Base-by-base conservation (phyloP, 2,113 vertebrate genomes). In the Tauraco erythrolophus region DNA sequence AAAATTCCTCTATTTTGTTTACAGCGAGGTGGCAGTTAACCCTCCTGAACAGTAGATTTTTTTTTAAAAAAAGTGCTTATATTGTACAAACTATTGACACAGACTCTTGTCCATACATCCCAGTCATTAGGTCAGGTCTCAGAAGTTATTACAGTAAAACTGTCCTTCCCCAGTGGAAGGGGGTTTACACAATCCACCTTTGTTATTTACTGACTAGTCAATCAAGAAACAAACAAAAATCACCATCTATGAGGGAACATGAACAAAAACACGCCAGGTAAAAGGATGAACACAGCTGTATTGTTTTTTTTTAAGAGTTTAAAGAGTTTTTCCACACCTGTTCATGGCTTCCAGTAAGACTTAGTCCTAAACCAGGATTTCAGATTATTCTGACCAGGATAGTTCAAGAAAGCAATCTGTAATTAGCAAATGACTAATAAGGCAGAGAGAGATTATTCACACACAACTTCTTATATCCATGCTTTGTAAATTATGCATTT, bases 341-440 rank as follows among this genome's bases (percentile, higher is more conserved):
- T 56, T 74, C 56, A 88, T 6, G 9, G 39, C 65, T 95, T 89
- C 66, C 81, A 89, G 57, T 23, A 48, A 0, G 0, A 77, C 5
- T 88, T 88, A 83, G 57, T 41, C 41, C 62, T 93, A 94, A 96
- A 94, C 14, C 65, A 92, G 81, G 88, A 97, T 75, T 96, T 89
- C 81, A 84, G 77, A 93, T 89, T 92, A 95, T 82, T 93, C 64
- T 62, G 35, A 88, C 69, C n/a, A 75, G 90, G 90, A 71, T 92
- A 93, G 87, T 88, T 88, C 75, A 65, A 92, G 66, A 94, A 88
- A 83, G 54, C 31, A 53, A 11, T 64, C 71, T 61, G 33, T 64
- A 90, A 86, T 94, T 86, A 94, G 92, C 75, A 90, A 92, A 80
- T 6, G 41, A 53, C 41, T 72, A 92, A 48, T 31, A 79, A 72